Evolutionary conservation across 2,113 vertebrate species (phyloP), one percentile per base, ranked within the genome.

Genomic region (Collichthys lucidus): DNA sequence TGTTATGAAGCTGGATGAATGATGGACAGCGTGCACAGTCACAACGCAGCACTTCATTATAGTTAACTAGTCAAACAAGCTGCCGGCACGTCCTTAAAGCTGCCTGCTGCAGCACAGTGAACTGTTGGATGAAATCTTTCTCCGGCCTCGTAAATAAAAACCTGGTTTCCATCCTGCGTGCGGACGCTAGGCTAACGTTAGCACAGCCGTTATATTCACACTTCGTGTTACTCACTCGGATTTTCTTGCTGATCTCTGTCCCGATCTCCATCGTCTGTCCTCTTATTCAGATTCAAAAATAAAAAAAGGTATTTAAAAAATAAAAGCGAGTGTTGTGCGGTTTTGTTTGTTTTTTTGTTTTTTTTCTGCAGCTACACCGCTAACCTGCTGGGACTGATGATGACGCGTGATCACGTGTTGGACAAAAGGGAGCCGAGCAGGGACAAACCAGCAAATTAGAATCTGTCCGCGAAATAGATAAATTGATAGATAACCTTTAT

Each of bases 201-300:
- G 40, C 57, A 2, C 50, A 16, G 26, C 8, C 2, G 3, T 6
- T 11, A 20, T 0, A 1, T 12, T 55, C 15, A 35, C 5, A 17
- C 2, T 6, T 0, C 10, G 7, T 8, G 12, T 1, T 56, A 86
- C 88, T 89, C 75, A 95, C 95, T 90, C 95, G 74, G 77, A 96
- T 96, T 84, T 96, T 96, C 89, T 95, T 95, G 93, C 95, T 96
- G 55, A 96, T 95, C 47, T 96, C 95, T 12, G 95, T 90, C 9
- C 95, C 95, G 4, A 96, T 96, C 78, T 96, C 95, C 95, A 96
- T 96, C 26, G 6, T 0, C 85, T 74, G 14, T 5, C 0, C 6
- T 17, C 64, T 63, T 19, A 47, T 40, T 35, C 4, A 7, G 35
- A 9, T 40, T 9, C 47, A 73, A 20, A 11, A 17, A 26, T 26